Percentiles rank a stretch among this genome's conserved stretches.
phyloP scores from a whole-genome alignment of 2,113 vertebrate species.

The Propithecus coquereli region DNA sequence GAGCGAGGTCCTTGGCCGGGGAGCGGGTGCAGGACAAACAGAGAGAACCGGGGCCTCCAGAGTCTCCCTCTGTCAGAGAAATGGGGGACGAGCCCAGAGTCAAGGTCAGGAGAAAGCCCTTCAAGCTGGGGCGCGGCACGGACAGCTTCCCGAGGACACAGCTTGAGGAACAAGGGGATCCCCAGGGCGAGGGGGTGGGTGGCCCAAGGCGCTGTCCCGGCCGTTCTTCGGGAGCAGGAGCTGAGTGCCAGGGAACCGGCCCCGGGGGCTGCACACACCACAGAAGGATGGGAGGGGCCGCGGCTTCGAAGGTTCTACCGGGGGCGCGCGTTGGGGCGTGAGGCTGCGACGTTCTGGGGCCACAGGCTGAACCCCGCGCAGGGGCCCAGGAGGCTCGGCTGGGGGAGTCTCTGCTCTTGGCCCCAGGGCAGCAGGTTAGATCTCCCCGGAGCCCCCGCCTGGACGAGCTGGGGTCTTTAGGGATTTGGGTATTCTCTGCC shows the following conservation, averaged over 20 bases:
- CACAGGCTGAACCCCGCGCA: background rate
- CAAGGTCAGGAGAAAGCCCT: background rate
- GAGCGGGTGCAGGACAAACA: accelerated
- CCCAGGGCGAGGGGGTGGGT: no score
- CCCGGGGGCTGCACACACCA: accelerated
- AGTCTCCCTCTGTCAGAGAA: background rate
- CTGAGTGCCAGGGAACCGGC: no score
- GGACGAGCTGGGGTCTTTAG: background rate
- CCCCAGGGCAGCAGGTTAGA: background rate
- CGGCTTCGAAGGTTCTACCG: background rate
- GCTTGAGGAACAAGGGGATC: background rate
- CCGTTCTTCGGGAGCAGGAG: background rate
- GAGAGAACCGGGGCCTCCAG: background rate
- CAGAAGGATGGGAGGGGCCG: accelerated
- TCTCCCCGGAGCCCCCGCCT: background rate
- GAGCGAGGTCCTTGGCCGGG: background rate
- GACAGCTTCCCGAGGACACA: background rate
- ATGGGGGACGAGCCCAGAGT: no score
- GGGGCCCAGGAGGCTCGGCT: accelerated
- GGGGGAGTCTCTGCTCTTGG: background rate
- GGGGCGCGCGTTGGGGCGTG: background rate
- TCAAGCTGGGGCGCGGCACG: accelerated
- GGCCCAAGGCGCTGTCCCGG: no score
- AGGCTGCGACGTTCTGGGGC: background rate
- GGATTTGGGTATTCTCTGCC: background rate